Percentiles rank a stretch among this genome's conserved stretches.
phyloP scores from a whole-genome alignment of 1,140 invertebrate species.

The Drosophila nebulosa region DNA sequence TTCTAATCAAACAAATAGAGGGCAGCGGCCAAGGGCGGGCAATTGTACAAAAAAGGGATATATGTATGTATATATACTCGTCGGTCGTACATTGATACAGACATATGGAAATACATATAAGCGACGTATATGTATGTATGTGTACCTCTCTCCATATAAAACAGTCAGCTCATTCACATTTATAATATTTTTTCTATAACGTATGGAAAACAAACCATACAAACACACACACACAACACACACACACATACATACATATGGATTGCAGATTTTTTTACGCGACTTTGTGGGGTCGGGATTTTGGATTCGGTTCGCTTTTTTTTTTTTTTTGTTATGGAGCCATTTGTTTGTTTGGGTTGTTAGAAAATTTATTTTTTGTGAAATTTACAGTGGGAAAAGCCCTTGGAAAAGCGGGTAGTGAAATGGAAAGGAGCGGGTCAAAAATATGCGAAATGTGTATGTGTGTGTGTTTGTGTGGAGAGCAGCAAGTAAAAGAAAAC shows the following conservation, averaged over 20 bases:
- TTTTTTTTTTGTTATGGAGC: slow-evolving; percentile 64
- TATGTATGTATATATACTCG: not conserved
- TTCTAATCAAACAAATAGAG: slow-evolving; percentile 62
- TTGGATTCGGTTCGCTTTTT: slow-evolving; percentile 53
- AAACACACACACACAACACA: slow-evolving; percentile 10
- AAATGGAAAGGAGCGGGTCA: slow-evolving; percentile 12
- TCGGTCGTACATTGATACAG: not conserved
- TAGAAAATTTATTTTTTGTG: slow-evolving; percentile 78
- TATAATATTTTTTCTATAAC: slow-evolving; percentile 65
- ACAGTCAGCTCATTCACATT: slow-evolving; percentile 58
- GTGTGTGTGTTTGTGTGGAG: slow-evolving; percentile 38
- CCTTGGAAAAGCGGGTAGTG: slow-evolving; percentile 24
- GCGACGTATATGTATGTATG: not conserved
- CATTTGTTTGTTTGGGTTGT: slow-evolving; percentile 76
- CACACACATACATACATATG: slow-evolving; percentile 20
- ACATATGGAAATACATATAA: not conserved
- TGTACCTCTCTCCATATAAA: slow-evolving; percentile 30
- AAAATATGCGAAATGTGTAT: slow-evolving; percentile 54
- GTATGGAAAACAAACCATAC: slow-evolving; percentile 29
- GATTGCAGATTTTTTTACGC: slow-evolving; percentile 65
- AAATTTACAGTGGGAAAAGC: slow-evolving; percentile 44
- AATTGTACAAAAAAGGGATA: not conserved
- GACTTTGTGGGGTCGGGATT: slow-evolving; percentile 63
- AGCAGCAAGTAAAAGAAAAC: slow-evolving; percentile 78
- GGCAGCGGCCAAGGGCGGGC: slow-evolving; percentile 21